Evolutionary conservation across 2,888 invertebrate genomes (phyloP).

Genomic region (Tetragonula carbonaria): DNA sequence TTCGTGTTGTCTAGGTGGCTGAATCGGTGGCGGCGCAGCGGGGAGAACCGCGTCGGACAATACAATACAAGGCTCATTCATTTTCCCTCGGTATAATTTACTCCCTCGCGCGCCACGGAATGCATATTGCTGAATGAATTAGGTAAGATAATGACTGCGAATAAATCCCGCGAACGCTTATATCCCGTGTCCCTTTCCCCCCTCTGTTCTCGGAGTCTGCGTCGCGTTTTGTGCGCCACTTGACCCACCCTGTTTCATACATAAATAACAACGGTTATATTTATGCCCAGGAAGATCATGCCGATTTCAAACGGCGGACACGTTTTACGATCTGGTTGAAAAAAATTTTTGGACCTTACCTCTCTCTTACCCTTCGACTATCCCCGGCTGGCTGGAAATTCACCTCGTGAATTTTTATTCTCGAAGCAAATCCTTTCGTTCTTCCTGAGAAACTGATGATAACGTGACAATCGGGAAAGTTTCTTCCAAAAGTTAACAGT

Average conservation of each 20-base stretch:
- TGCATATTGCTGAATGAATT: constrained; percentile 44
- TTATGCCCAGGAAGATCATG: no score
- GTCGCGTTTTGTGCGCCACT: constrained; percentile 18
- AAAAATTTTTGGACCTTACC: no score
- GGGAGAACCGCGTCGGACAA: constrained; percentile 20
- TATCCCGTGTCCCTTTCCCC: constrained; percentile 21
- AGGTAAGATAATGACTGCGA: constrained; percentile 46
- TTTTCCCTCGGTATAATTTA: constrained; percentile 33
- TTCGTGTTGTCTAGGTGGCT: constrained; percentile 25
- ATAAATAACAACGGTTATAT: constrained; percentile 38
- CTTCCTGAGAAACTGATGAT: no score
- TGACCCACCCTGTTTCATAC: not conserved
- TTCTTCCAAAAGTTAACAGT: no score
- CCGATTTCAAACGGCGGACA: no score
- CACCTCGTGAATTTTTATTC: no score
- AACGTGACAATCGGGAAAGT: no score
- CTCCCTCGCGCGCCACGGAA: not conserved
- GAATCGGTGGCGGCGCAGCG: constrained; percentile 7
- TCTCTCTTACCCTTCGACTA: no score
- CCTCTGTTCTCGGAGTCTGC: not conserved
- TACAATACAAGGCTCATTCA: constrained; percentile 38
- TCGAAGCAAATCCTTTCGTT: no score
- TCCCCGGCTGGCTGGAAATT: no score
- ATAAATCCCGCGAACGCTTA: constrained; percentile 51
- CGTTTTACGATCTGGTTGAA: no score